Percentiles rank a stretch among this genome's conserved stretches.
Conservation (phyloP, 2,797 vertebrate species). For the Simalia tracyae region DNA sequence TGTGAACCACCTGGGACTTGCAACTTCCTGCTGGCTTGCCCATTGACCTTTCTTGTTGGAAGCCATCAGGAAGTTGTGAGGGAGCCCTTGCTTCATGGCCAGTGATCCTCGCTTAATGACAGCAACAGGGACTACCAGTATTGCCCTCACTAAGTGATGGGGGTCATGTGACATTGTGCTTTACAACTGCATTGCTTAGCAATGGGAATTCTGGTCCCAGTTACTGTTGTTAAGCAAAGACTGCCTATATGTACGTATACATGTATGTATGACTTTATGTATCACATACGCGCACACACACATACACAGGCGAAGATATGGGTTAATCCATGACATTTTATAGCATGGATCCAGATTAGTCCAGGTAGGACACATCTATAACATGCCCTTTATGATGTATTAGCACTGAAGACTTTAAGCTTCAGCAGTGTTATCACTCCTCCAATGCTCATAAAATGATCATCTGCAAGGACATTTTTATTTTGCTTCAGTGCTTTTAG, state of each 20-base stretch:
- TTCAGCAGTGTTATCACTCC: not conserved
- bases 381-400: not conserved
- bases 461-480: not conserved
- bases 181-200: not conserved
- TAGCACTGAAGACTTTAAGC: not conserved
- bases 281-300: not conserved
- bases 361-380: not conserved
- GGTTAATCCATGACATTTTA: not conserved
- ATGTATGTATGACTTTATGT: not conserved
- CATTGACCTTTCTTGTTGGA: not conserved
- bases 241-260: not conserved
- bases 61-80: not conserved
- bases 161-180: not conserved
- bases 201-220: not conserved
- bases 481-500: not conserved
- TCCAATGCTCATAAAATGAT: not conserved
- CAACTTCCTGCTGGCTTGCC: not conserved
- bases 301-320: not conserved
- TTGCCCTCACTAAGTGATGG: not conserved
- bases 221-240: not conserved
- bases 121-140: not conserved
- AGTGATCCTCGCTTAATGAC: not conserved
- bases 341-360: not conserved
- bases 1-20: not conserved
- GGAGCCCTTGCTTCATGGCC: not conserved